phyloP scores from a whole-genome alignment of 2,113 vertebrate genomes.

The Paracanthobrama guichenoti region DNA sequence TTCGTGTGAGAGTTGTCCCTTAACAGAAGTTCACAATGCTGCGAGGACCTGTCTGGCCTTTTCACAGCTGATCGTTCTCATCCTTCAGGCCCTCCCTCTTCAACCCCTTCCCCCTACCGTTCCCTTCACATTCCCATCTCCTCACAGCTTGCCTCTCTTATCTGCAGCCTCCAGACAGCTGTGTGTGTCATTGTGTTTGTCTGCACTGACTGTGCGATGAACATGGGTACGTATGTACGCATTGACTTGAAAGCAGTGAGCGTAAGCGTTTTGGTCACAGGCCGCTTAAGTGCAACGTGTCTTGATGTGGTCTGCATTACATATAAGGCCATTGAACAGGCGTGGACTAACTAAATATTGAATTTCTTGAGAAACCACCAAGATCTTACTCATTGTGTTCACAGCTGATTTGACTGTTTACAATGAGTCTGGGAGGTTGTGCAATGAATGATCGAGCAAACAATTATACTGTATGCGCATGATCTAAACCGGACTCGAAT shows the following conservation, averaged over 20 bases:
- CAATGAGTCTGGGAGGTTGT: slow-evolving; percentile 15
- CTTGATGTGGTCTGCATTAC: not conserved
- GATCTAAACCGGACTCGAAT: slow-evolving; percentile 10
- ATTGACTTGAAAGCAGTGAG: slow-evolving; percentile 7
- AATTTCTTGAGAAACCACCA: slow-evolving; percentile 15
- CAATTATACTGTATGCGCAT: slow-evolving; percentile 20
- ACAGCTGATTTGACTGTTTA: slow-evolving; percentile 56
- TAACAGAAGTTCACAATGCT: slow-evolving; percentile 31
- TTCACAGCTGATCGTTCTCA: slow-evolving; percentile 63
- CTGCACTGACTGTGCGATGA: slow-evolving; percentile 10
- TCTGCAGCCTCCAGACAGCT: slow-evolving; percentile 73
- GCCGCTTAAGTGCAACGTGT: not conserved
- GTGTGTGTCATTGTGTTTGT: slow-evolving; percentile 55
- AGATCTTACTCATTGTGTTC: slow-evolving; percentile 46
- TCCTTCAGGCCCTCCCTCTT: slow-evolving; percentile 53
- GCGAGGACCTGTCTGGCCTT: slow-evolving; percentile 42
- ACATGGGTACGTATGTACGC: not conserved
- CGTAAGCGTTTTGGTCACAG: slow-evolving; percentile 40
- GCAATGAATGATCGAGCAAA: slow-evolving; percentile 45
- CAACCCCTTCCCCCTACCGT: slow-evolving; percentile 36
- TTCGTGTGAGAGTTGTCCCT: slow-evolving; percentile 27
- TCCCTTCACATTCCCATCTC: slow-evolving; percentile 25
- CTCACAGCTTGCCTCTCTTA: slow-evolving; percentile 69
- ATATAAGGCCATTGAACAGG: not conserved
- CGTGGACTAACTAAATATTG: not conserved